phyloP scores from a whole-genome alignment of 2,113 vertebrate species.

The Ariopsis seemanni region DNA sequence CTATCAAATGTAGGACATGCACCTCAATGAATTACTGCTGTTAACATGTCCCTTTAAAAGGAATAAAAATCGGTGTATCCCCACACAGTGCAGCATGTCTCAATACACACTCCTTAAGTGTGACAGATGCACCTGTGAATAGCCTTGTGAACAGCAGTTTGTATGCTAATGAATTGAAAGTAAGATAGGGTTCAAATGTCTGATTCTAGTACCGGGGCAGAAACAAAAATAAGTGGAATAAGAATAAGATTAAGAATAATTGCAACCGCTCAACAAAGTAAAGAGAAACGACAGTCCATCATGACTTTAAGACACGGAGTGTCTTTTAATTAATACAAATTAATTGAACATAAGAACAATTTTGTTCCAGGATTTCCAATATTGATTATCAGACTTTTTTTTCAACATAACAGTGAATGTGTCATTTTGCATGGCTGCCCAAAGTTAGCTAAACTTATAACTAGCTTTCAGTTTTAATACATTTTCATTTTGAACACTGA shows the following conservation, averaged over 20 bases:
- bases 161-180: constrained; percentile 33
- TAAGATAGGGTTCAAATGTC: background rate
- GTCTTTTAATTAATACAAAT: too few species aligned
- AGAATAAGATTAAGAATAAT: background rate
- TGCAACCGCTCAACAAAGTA: background rate
- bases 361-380: background rate
- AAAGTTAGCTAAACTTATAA: too few species aligned
- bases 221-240: background rate
- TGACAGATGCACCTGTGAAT: background rate
- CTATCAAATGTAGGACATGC: constrained; percentile 44
- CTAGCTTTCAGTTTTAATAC: background rate
- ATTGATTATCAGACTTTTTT: background rate
- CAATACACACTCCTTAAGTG: constrained; percentile 13
- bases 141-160: constrained; percentile 18
- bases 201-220: background rate
- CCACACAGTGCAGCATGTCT: constrained; percentile 20
- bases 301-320: background rate
- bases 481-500: background rate
- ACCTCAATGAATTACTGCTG: constrained; percentile 39
- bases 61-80: background rate
- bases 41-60: constrained; percentile 4
- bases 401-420: background rate
- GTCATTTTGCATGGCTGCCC: background rate
- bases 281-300: too few species aligned
- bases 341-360: background rate